Base-by-base conservation (phyloP, 2,113 vertebrate genomes). In the Hiodon alosoides region DNA sequence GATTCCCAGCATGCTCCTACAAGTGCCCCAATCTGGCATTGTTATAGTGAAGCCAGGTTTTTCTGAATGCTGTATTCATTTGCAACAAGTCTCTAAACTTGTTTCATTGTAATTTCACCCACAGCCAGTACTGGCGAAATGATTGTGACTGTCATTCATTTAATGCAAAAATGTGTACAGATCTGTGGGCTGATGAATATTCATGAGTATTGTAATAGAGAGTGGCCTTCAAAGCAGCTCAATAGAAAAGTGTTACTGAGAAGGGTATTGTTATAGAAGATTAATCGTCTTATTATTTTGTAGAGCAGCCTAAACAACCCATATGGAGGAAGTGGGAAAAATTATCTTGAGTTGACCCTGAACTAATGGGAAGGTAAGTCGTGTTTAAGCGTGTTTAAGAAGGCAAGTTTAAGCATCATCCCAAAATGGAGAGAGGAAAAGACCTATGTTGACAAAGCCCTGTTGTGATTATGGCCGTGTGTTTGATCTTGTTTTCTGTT, bases 121-220 rank as follows among this genome's bases (percentile, higher is more conserved):
- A 71, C 70, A 59, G 46, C 61, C 59, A 16, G 6, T 51, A 4
- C 57, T 62, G 59, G 71, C 7, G 54, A 57, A 57, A 57, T 57
- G 54, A 10, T 57, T 57, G 10, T 10, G 54, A 10, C 54, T 57
- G 54, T 10, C 54, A 57, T 5, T 57, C 54, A 57, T 72, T 31
- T 11, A n/a, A 5, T 5, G 13, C 55, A 57, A 61, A 72, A 61
- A 59, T 51, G 61, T 46, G 47, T 10, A 46, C 71, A 14, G 58
- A 13, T 51, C 59, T 51, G 59, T 51, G 58, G 51, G 59, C 47
- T 61, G 13, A 60, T 72, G 71, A 72, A 72, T 72, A 72, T 61
- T 72, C 71, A 72, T 51, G 59, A 72, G 58, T 10, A 9, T 47
- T 13, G 46, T 55, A 47, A 62, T 1, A 9, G n/a, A 51, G 47